These are phyloP conservation scores for Borostomias antarcticus DNA, from an alignment of 2,797 vertebrate genomes.

Conservation along the genomic window DNA sequence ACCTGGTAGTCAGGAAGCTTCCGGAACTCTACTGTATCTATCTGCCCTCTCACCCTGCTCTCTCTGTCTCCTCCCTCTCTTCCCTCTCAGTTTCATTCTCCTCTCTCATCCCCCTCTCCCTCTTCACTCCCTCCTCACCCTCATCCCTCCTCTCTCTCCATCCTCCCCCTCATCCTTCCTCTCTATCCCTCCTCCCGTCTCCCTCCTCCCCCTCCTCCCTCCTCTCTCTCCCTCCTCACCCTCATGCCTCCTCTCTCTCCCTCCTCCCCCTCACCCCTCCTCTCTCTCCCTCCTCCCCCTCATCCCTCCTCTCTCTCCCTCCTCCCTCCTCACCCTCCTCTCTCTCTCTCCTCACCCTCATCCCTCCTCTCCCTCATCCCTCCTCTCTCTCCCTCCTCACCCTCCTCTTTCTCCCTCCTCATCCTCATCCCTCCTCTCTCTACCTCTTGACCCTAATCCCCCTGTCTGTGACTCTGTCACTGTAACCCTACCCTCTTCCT, in stretches of 20 bases:
- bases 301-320: constrained; percentile 12
- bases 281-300: neutral
- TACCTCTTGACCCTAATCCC: constrained; percentile 28
- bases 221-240: neutral
- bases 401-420: neutral
- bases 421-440: neutral
- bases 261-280: neutral
- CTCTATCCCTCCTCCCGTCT: too few relatives aligned
- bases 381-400: neutral
- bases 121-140: too few relatives aligned
- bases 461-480: constrained; percentile 32
- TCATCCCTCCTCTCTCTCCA: neutral
- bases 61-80: too few relatives aligned
- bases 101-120: neutral
- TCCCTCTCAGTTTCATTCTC: too few relatives aligned
- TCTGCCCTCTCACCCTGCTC: too few relatives aligned
- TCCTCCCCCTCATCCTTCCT: too few relatives aligned
- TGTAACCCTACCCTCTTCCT: constrained; percentile 49
- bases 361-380: neutral
- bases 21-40: too few relatives aligned
- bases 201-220: too few relatives aligned
- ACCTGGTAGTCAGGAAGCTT: too few relatives aligned
- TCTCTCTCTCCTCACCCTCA: constrained; percentile 32
- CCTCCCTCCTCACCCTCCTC: constrained; percentile 23
- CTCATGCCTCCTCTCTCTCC: neutral